Conservation (phyloP, 1,140 invertebrate species). For the Hycleus cichorii region DNA sequence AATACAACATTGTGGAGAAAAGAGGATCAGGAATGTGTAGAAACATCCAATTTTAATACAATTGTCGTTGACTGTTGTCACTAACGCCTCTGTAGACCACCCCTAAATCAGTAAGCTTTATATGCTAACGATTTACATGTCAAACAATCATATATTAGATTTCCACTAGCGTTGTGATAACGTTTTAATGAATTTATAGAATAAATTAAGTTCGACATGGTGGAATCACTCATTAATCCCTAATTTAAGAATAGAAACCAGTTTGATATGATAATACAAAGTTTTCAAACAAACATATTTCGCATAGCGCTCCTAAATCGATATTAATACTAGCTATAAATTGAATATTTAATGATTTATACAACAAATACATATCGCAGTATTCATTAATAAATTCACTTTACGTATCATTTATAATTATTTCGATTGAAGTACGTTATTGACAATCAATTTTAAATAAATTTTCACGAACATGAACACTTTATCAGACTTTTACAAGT, state of each 20-base stretch:
- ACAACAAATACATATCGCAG: background rate
- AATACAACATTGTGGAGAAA: too few species aligned
- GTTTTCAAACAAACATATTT: slow-evolving; percentile 5
- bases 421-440: too few species aligned
- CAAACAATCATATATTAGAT: slow-evolving; percentile 24
- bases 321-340: slow-evolving; percentile 5
- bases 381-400: too few species aligned
- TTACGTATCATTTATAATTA: too few species aligned
- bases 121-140: slow-evolving; percentile 23
- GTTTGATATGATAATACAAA: slow-evolving; percentile 9
- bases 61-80: slow-evolving; percentile 10
- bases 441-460: too few species aligned
- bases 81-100: slow-evolving; percentile 2
- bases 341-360: background rate
- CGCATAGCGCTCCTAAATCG: background rate
- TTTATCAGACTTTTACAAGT: background rate
- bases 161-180: slow-evolving; percentile 20
- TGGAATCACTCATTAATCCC: slow-evolving; percentile 10
- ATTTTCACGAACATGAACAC: background rate
- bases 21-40: too few species aligned
- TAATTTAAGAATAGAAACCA: slow-evolving; percentile 11
- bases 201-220: slow-evolving; percentile 17
- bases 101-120: slow-evolving; percentile 14
- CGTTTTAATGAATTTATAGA: slow-evolving; percentile 23
- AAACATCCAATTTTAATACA: slow-evolving; percentile 6